These are phyloP conservation scores for Didymodactylos carnosus DNA, from an alignment of 2,888 invertebrate species.

Conservation along the genomic window DNA sequence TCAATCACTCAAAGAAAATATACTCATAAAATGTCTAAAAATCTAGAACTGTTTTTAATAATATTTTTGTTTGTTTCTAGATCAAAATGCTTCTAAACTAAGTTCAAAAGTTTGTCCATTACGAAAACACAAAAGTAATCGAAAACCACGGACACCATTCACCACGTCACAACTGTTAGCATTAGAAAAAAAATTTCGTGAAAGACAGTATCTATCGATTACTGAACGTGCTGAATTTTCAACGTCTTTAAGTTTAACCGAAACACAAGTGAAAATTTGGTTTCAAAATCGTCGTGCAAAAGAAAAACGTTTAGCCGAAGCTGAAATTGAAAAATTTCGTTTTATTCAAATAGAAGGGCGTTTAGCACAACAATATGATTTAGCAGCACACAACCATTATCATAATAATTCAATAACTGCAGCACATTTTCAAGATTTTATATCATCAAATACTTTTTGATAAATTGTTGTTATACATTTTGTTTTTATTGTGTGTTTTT, in stretches of 20 bases:
- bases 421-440: background rate
- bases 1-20: no score
- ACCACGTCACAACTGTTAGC: slow-evolving; percentile 75
- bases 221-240: slow-evolving; percentile 85
- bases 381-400: no score
- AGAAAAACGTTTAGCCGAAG: slow-evolving; percentile 77
- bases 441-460: no score
- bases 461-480: background rate
- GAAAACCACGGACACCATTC: slow-evolving; percentile 81
- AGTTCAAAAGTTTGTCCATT: slow-evolving; percentile 7
- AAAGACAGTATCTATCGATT: slow-evolving; percentile 80
- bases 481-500: background rate
- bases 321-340: slow-evolving; percentile 12
- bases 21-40: no score
- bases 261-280: slow-evolving; percentile 53
- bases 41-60: no score
- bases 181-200: slow-evolving; percentile 73
- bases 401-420: no score
- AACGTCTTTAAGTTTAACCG: slow-evolving; percentile 64
- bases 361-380: background rate
- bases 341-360: background rate
- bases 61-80: no score
- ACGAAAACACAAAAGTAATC: slow-evolving; percentile 77
- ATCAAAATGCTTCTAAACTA: background rate
- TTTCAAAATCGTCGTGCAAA: slow-evolving; percentile 51